A percentile compares a stretch with the other conserved stretches of the same genome.
Conservation (phyloP, 1,140 invertebrate species). For the Drosophila willistoni region DNA sequence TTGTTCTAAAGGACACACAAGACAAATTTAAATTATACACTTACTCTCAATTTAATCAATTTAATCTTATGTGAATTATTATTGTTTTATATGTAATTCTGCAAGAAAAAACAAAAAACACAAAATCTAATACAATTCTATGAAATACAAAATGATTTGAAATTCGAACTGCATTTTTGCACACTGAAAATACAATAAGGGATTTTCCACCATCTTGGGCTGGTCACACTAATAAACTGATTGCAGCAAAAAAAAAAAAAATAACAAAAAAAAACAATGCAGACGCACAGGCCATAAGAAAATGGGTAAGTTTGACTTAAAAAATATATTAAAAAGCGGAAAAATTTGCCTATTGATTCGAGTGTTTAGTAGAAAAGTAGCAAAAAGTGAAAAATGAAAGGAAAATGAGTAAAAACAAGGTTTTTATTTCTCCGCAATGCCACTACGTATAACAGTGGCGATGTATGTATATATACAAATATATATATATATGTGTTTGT, state of each 20-base stretch:
- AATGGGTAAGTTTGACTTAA: constrained; percentile 78
- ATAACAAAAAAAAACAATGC: constrained; percentile 71
- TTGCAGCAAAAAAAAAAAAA: constrained; percentile 59
- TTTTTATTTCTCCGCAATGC: constrained; percentile 52
- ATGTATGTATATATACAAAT: constrained; percentile 15
- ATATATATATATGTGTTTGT: too few species aligned
- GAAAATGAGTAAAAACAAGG: constrained; percentile 22
- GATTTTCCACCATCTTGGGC: neutral
- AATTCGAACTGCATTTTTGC: neutral
- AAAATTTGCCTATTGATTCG: constrained; percentile 27
- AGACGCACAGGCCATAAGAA: constrained; percentile 68
- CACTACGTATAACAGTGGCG: constrained; percentile 19
- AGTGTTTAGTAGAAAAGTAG: neutral
- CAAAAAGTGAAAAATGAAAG: neutral
- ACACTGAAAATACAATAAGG: constrained; percentile 10
- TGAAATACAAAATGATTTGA: neutral
- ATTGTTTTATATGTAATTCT: constrained; percentile 56
- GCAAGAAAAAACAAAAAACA: neutral
- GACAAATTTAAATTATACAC: constrained; percentile 35
- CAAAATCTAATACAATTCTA: constrained; percentile 8
- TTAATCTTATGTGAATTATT: constrained; percentile 11
- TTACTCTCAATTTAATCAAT: constrained; percentile 38
- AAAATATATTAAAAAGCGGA: constrained; percentile 38
- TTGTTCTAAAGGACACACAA: constrained; percentile 62
- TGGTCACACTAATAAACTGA: constrained; percentile 20